Evolutionary conservation across 2,797 vertebrate species (phyloP).

Genomic region (Acrossocheilus wenchowensis): DNA sequence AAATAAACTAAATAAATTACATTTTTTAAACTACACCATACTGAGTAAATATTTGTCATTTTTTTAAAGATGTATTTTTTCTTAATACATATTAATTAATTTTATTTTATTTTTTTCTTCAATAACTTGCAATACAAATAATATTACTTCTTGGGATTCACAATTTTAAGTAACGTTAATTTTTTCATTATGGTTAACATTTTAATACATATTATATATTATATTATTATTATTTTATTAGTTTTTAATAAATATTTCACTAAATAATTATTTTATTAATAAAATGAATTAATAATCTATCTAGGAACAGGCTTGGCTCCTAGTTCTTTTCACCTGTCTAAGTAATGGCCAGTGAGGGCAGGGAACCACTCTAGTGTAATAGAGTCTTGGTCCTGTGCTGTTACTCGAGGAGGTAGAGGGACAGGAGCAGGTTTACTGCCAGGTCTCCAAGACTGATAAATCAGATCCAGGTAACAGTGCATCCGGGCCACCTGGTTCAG

Average conservation of each 20-base stretch:
- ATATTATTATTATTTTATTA: not conserved
- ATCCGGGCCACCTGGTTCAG: constrained; percentile 97
- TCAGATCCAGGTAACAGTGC: constrained; percentile 98
- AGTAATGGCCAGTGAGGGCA: constrained; percentile 92
- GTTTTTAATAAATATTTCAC: not conserved
- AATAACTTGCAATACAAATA: not conserved
- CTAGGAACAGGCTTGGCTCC: not conserved
- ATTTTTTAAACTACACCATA: not conserved
- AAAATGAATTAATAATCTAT: not conserved
- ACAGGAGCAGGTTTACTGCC: constrained; percentile 87
- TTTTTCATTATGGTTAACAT: not conserved
- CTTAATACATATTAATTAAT: not conserved
- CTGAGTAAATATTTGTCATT: not conserved
- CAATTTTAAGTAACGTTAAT: not conserved
- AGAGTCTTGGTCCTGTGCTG: constrained; percentile 81
- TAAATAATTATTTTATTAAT: not conserved
- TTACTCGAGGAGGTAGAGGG: constrained; percentile 90
- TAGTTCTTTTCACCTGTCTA: constrained; percentile 90
- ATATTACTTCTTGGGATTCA: not conserved
- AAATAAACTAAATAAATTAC: not conserved
- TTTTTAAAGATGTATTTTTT: not conserved
- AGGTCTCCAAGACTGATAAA: constrained; percentile 95
- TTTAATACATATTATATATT: not conserved
- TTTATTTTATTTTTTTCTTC: not conserved
- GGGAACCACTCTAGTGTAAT: constrained; percentile 95